Percentiles rank a stretch among this genome's conserved stretches.
Evolutionary conservation across 2,888 invertebrate species (phyloP).

Genomic region (Torymus aiolomorphi): DNA sequence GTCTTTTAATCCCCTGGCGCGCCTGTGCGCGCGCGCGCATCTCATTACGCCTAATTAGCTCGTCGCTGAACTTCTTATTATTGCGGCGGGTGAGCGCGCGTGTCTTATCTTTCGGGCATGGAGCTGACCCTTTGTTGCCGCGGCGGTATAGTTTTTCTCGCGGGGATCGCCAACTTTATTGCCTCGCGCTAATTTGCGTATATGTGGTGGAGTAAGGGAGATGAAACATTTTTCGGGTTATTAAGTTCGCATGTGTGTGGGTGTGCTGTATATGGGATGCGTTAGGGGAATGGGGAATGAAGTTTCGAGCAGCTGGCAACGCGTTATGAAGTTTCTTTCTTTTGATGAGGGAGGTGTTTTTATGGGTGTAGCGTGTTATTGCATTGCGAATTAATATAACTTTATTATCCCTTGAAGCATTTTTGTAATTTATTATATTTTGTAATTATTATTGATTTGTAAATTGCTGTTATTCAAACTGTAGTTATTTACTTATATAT

Average conservation of each 20-base stretch:
- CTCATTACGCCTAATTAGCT: slow-evolving; percentile 52
- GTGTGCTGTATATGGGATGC: not conserved
- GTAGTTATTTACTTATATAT: too few relatives aligned
- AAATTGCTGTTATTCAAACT: too few relatives aligned
- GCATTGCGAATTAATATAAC: too few relatives aligned
- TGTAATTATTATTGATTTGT: too few relatives aligned
- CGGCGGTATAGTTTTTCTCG: not conserved
- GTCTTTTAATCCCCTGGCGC: slow-evolving; percentile 32
- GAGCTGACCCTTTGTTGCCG: not conserved
- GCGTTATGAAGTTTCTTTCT: too few relatives aligned
- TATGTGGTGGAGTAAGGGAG: not conserved
- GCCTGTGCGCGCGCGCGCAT: slow-evolving; percentile 37
- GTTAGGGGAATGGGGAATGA: too few relatives aligned
- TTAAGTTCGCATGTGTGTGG: not conserved
- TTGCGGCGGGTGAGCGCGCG: not conserved
- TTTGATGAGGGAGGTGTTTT: too few relatives aligned
- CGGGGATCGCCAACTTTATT: slow-evolving; percentile 8
- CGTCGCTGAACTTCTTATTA: slow-evolving; percentile 20
- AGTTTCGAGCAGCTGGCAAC: too few relatives aligned
- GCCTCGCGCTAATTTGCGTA: not conserved
- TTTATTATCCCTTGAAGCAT: too few relatives aligned
- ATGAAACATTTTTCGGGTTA: slow-evolving; percentile 28
- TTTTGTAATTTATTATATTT: too few relatives aligned
- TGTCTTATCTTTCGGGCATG: not conserved
- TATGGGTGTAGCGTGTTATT: too few relatives aligned